These are phyloP conservation scores for Megaustenia siamemsis DNA, from an alignment of 2,888 invertebrate species.

Conservation along the genomic window DNA sequence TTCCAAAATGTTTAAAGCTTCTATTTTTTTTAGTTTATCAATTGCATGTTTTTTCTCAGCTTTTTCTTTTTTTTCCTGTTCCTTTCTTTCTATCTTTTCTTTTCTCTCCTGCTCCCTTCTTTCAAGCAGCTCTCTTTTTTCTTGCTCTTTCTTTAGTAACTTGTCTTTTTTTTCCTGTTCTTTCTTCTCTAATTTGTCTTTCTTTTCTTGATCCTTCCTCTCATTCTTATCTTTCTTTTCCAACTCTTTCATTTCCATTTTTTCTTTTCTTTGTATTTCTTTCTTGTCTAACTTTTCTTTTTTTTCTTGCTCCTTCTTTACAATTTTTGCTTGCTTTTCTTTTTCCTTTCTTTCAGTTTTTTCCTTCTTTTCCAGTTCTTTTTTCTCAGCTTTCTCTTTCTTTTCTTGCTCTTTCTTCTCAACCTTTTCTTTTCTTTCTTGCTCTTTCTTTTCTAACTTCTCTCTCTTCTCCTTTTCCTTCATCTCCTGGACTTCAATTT, in stretches of 20 bases:
- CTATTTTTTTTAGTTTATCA: not conserved
- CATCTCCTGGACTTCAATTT: slow-evolving; percentile 51
- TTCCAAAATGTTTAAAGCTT: not conserved
- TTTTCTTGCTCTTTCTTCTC: slow-evolving; percentile 53
- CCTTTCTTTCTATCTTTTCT: slow-evolving; percentile 17
- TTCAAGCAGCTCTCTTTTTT: slow-evolving; percentile 52
- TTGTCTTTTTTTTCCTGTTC: slow-evolving; percentile 31
- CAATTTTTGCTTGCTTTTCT: slow-evolving; percentile 50
- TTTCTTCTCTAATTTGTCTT: slow-evolving; percentile 4
- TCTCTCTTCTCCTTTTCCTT: slow-evolving; percentile 53
- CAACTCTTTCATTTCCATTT: slow-evolving; percentile 48
- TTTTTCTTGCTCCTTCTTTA: slow-evolving; percentile 51
- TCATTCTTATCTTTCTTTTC: slow-evolving; percentile 48
- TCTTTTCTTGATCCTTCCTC: slow-evolving; percentile 29
- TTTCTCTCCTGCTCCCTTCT: slow-evolving; percentile 30
- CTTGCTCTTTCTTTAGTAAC: slow-evolving; percentile 29
- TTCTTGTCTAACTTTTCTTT: slow-evolving; percentile 36
- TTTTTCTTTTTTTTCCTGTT: slow-evolving; percentile 38
- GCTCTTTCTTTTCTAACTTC: slow-evolving; percentile 45
- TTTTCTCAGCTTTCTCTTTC: slow-evolving; percentile 37
- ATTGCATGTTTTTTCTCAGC: slow-evolving; percentile 33
- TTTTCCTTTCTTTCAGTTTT: slow-evolving; percentile 48
- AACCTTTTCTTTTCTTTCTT: slow-evolving; percentile 50
- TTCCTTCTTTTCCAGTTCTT: slow-evolving; percentile 53
- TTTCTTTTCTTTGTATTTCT: slow-evolving; percentile 51